phyloP scores from a whole-genome alignment of 2,113 vertebrate genomes.

The Megaceryle torquata region DNA sequence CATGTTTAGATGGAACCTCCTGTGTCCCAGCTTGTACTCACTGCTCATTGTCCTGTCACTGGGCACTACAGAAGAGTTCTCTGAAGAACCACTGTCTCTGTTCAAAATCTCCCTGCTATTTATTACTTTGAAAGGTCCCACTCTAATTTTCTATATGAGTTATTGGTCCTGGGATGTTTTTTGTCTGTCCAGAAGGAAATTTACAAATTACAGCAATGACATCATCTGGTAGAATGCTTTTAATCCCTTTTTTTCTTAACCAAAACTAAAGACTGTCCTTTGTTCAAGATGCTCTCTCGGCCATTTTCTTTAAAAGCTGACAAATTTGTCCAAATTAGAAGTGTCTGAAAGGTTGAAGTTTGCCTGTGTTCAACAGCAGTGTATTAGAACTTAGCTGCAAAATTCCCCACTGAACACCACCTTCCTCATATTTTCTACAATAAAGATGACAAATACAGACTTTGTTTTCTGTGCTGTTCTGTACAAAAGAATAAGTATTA shows the following conservation, averaged over 20 bases:
- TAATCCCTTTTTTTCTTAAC: neutral
- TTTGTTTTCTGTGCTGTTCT: neutral
- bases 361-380: neutral
- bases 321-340: neutral
- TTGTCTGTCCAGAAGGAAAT: neutral
- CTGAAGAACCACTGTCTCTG: too few species aligned
- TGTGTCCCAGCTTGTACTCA: too few species aligned
- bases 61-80: too few species aligned
- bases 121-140: neutral
- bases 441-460: neutral
- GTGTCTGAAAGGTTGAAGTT: neutral
- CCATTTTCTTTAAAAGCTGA: neutral
- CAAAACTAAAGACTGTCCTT: neutral
- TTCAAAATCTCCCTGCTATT: neutral
- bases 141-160: neutral
- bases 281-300: neutral
- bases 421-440: neutral
- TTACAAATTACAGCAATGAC: accelerated
- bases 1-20: too few species aligned
- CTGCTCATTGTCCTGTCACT: too few species aligned
- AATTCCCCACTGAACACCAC: neutral
- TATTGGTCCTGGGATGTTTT: neutral
- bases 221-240: neutral
- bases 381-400: neutral
- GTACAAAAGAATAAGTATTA: neutral